A percentile compares a stretch with the other conserved stretches of the same genome.
Conservation (phyloP, 2,888 invertebrate genomes). For the Pterobdella sp. region DNA sequence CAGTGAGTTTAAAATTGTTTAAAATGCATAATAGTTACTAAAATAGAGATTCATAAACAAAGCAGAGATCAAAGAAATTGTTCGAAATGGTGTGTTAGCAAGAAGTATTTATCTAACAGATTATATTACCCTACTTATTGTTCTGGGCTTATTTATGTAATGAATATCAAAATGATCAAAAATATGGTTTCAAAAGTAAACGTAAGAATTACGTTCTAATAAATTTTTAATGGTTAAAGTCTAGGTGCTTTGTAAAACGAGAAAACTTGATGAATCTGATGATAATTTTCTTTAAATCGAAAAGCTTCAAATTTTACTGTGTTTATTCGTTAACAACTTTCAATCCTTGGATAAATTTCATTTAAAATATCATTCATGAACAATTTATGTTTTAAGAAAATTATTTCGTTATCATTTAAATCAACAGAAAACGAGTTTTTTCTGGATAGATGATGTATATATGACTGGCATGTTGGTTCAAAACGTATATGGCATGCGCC, state of each 20-base stretch:
- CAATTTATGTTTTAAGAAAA: too few relatives aligned
- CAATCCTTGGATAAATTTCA: too few relatives aligned
- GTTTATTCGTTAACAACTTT: too few relatives aligned
- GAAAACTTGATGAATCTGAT: too few relatives aligned
- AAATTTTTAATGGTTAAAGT: too few relatives aligned
- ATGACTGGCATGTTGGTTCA: conserved; percentile 41
- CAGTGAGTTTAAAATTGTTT: too few relatives aligned
- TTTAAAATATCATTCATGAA: too few relatives aligned
- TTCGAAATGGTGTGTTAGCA: conserved; percentile 39
- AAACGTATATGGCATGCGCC: conserved; percentile 39
- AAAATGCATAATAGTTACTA: too few relatives aligned
- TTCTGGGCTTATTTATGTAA: conserved; percentile 42
- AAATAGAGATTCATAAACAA: too few relatives aligned
- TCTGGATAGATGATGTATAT: conserved; percentile 46
- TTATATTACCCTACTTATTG: conserved; percentile 42
- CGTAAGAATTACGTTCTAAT: not conserved
- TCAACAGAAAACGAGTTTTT: conserved; percentile 37
- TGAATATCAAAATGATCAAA: conserved; percentile 41
- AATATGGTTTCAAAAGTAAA: conserved; percentile 37
- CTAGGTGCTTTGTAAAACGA: too few relatives aligned
- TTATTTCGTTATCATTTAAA: not conserved
- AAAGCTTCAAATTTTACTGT: too few relatives aligned
- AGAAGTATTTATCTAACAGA: conserved; percentile 34
- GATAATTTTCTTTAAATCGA: too few relatives aligned
- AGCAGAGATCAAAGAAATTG: conserved; percentile 33